Percentiles rank a stretch among this genome's conserved stretches.
phyloP scores from a whole-genome alignment of 2,113 vertebrate species.

The Talpa occidentalis region DNA sequence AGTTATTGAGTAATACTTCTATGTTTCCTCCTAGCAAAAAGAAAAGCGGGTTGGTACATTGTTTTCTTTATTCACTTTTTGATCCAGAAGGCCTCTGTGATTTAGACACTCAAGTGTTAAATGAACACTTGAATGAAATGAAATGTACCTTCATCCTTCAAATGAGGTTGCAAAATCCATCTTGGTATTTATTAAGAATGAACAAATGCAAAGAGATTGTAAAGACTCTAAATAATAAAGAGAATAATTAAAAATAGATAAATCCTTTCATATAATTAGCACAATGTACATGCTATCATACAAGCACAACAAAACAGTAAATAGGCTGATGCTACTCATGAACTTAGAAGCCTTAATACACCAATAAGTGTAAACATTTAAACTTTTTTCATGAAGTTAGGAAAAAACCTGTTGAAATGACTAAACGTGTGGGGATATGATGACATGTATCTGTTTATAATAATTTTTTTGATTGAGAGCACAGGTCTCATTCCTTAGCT shows the following conservation, averaged over 20 bases:
- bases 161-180: background rate
- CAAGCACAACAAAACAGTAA: background rate
- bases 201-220: constrained; percentile 13
- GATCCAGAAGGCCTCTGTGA: background rate
- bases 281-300: background rate
- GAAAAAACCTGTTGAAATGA: constrained; percentile 41
- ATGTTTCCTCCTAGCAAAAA: background rate
- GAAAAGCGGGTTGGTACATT: background rate
- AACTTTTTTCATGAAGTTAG: constrained; percentile 44
- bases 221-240: constrained; percentile 14
- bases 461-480: background rate
- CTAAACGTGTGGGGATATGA: background rate
- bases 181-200: constrained; percentile 17
- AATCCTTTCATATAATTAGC: background rate
- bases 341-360: background rate
- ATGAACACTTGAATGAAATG: background rate
- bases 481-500: background rate
- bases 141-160: background rate
- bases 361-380: background rate
- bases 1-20: background rate
- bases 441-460: background rate
- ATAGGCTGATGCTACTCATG: background rate
- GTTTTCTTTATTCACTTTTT: constrained; percentile 5
- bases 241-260: constrained; percentile 45
- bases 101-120: background rate